These are phyloP conservation scores for Galaxias olidus DNA, from an alignment of 2,797 vertebrate species.

Conservation along the genomic window DNA sequence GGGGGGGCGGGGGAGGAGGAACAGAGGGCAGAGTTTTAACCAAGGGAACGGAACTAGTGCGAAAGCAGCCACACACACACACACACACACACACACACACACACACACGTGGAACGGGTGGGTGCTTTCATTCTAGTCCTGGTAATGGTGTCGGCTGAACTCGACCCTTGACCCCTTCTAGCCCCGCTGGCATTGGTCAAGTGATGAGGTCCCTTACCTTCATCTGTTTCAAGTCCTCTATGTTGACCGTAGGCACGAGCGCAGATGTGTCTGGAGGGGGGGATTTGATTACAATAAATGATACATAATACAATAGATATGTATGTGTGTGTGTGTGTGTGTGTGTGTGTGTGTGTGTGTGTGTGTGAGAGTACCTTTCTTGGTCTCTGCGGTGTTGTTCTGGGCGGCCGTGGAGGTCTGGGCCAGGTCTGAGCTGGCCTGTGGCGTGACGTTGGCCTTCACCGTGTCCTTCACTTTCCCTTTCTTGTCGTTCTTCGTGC, in stretches of 20 bases:
- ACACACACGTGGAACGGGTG: no score
- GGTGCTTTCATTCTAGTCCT: no score
- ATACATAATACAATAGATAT: neutral
- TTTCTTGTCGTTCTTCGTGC: conserved; percentile 94
- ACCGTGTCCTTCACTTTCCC: conserved; percentile 85
- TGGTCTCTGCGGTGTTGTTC: conserved; percentile 80
- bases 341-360: neutral
- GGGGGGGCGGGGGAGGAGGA: conserved; percentile 36
- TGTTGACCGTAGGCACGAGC: conserved; percentile 89
- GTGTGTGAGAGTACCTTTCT: conserved; percentile 79
- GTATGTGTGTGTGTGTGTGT: conserved; percentile 3
- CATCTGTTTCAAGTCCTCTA: conserved; percentile 98
- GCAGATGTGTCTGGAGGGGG: conserved; percentile 75
- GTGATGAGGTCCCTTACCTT: conserved; percentile 78
- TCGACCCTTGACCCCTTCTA: neutral
- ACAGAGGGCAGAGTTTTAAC: neutral
- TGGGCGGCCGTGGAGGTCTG: conserved; percentile 79
- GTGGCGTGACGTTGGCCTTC: conserved; percentile 89
- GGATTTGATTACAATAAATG: neutral
- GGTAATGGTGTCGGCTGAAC: no score
- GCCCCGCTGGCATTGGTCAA: conserved; percentile 2
- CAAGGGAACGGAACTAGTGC: neutral
- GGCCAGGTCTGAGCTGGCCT: conserved; percentile 89
- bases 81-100: no score
- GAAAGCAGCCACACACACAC: neutral